These are phyloP conservation scores for Baryphthengus martii DNA, from an alignment of 2,113 vertebrate genomes.

Conservation along the genomic window DNA sequence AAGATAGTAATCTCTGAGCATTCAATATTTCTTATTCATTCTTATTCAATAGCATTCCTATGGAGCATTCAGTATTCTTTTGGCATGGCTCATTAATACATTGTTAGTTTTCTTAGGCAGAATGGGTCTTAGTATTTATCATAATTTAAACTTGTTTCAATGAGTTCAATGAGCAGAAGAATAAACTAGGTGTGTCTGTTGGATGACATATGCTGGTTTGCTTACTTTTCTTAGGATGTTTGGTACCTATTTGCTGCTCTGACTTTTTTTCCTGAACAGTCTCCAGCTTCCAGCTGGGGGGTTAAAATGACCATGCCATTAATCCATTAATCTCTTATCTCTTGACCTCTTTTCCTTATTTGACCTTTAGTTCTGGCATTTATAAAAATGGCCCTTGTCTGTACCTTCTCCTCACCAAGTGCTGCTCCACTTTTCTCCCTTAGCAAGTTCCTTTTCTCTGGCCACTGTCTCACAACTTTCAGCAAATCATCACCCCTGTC, in stretches of 20 bases:
- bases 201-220: background rate
- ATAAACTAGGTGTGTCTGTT: background rate
- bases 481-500: background rate
- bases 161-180: background rate
- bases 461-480: background rate
- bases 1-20: conserved; percentile 17
- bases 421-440: background rate
- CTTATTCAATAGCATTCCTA: conserved; percentile 15
- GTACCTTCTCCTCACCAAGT: background rate
- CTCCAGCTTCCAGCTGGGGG: background rate
- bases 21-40: conserved; percentile 44
- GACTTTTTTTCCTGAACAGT: background rate
- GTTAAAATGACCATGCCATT: background rate
- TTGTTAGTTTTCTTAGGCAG: conserved; percentile 16
- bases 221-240: background rate
- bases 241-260: background rate
- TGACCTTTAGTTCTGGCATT: background rate
- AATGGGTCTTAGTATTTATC: background rate
- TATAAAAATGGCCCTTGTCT: background rate
- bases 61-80: background rate
- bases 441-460: background rate
- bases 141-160: background rate
- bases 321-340: background rate
- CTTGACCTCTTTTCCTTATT: background rate
- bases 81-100: background rate